Evolutionary conservation across 2,113 vertebrate genomes (phyloP), one percentile per base, ranked within the genome.

Genomic region (Phrynocephalus versicolor): DNA sequence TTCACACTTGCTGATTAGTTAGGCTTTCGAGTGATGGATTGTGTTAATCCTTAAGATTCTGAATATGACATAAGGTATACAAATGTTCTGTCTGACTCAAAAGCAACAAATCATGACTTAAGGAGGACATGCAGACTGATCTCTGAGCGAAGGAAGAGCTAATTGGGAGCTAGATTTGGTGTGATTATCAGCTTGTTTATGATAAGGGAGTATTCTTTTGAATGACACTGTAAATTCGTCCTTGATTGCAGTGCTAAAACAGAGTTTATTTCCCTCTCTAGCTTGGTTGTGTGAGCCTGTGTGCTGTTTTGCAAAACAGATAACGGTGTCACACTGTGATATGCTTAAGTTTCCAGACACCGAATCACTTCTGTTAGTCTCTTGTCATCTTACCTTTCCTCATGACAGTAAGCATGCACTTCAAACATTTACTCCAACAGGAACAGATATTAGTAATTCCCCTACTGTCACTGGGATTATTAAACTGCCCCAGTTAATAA

Each of bases 401-500:
- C 95, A 94, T 96, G 93, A 92, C 87, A 95, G 95, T 96, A 96
- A 97, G 93, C 95, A 95, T 94, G 95, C 96, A 97, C 97, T 97
- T 95, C 96, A 96, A 96, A 92, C 94, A 92, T 96, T 96, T 97
- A 97, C 27, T 86, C n/a, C 95, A 96, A 94, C 97, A 97, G 96
- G 96, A 97, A 97, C 95, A 96, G 92, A 97, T 98, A 96, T 97
- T 91, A 94, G 95, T 96, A 96, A 97, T 97, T 97, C 96, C 97
- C 96, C 96, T 96, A 93, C 96, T 97, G 97, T 98, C 96, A 96
- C 95, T 96, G 95, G 91, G 96, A 98, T 97, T 97, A 97, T 97
- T 97, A 97, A 94, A 94, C 96, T 97, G 96, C 97, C 97, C 97
- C 96, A 97, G 96, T 97, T 98, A 97, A 97, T 96, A 96, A 89